Evolutionary conservation across 2,888 invertebrate species (phyloP).

Genomic region (Pardosa pseudoannulata): DNA sequence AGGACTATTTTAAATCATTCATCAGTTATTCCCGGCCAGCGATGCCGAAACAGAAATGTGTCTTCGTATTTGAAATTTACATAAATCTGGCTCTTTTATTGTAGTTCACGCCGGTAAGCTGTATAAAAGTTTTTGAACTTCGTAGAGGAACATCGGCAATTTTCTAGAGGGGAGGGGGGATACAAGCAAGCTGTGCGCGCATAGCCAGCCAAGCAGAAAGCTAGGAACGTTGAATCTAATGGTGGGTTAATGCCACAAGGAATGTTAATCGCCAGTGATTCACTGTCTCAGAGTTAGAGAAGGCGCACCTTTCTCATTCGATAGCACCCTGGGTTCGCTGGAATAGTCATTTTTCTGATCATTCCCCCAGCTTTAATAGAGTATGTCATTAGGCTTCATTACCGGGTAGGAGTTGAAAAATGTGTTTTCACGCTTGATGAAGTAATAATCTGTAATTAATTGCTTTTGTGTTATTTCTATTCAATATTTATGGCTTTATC

Average conservation of each 20-base stretch:
- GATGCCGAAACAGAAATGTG: not conserved
- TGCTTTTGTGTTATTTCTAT: too few species aligned
- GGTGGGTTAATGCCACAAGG: constrained; percentile 51
- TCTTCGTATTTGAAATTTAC: not conserved
- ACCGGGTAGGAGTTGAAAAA: too few species aligned
- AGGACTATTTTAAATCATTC: not conserved
- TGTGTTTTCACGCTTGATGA: too few species aligned
- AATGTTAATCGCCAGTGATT: constrained; percentile 41
- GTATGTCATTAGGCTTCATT: too few species aligned
- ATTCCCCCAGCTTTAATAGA: too few species aligned
- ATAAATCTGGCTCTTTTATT: not conserved
- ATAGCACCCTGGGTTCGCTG: not conserved
- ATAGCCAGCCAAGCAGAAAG: constrained; percentile 43
- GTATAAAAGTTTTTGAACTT: not conserved
- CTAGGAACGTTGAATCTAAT: constrained; percentile 21
- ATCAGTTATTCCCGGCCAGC: not conserved
- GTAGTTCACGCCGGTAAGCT: not conserved
- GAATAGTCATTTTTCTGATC: not conserved
- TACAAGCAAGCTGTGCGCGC: constrained; percentile 20
- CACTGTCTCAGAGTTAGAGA: constrained; percentile 12
- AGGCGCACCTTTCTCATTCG: not conserved
- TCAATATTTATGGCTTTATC: too few species aligned
- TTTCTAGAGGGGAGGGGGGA: not conserved
- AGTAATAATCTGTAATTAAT: too few species aligned
- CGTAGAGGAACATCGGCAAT: not conserved